Base-by-base conservation (phyloP, 2,113 vertebrate species). In the Nipponia nippon region DNA sequence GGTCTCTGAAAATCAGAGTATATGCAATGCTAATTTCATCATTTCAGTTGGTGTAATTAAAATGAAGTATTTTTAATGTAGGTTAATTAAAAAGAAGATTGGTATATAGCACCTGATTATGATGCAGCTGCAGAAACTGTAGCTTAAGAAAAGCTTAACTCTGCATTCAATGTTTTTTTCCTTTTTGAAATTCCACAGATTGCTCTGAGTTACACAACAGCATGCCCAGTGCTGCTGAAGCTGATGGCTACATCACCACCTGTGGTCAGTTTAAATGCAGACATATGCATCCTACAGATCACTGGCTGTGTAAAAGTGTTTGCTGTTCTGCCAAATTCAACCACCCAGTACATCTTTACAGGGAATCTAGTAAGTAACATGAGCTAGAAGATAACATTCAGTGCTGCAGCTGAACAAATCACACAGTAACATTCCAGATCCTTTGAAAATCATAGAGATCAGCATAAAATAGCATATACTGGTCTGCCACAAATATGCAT, bases 361-460 rank as follows among this genome's bases (percentile, higher is more conserved):
- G 94, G 97, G 59, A 97, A 97, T 89, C 95, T 98, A 16, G 96
- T 98, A 90, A 98, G 98, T 96, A 66, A 76, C 11, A 4, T 15
- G 69, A 82, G 30, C 18, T 56, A 49, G 56, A 83, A 73, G 34
- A 18, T 65, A 52, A 36, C 21, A 7, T 67, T 75, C 20, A 4
- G 20, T 93, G 80, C 81, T 87, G 78, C 21, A 34, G 34, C 61
- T 93, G 56, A 91, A 71, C 27, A 84, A 92, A 87, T 59, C 23
- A 56, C 38, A 47, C n/a, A 75, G 38, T 61, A 52, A 61, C 72
- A 56, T 93, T 75, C 44, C 38, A 85, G 22, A 32, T 67, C 50
- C 56, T 93, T 87, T 70, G 42, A 84, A 89, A 87, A 73, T 78
- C 63, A 53, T 27, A 76, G 46, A 55, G 25, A 59, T 63, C 17